These are phyloP conservation scores for Proteles cristata DNA, from an alignment of 2,113 vertebrate species.

Conservation along the genomic window DNA sequence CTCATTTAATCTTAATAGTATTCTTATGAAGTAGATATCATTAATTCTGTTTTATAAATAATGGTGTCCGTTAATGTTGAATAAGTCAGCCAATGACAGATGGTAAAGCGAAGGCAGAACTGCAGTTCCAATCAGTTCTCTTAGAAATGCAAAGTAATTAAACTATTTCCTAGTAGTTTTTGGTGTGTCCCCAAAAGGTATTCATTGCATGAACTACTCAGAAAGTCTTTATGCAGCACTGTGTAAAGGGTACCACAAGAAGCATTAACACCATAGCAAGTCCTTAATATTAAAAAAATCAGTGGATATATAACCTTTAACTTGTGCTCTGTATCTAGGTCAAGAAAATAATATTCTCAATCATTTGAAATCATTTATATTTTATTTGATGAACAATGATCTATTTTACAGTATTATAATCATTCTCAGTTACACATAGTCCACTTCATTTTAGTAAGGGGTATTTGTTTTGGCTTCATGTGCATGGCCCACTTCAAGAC, in stretches of 20 bases:
- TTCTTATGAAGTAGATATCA: neutral
- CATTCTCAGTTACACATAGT: constrained; percentile 2
- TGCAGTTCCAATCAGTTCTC: neutral
- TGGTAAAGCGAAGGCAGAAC: neutral
- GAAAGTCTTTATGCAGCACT: neutral
- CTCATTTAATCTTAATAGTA: neutral
- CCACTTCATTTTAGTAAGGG: neutral
- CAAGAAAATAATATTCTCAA: neutral
- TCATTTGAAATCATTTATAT: neutral
- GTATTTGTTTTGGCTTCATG: constrained; percentile 29
- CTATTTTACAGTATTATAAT: neutral
- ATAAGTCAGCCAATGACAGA: neutral
- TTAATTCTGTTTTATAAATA: neutral
- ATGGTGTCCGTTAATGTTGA: neutral
- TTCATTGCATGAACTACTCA: neutral
- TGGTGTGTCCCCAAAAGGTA: neutral
- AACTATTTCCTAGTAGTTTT: neutral
- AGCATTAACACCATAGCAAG: neutral
- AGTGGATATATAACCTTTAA: neutral
- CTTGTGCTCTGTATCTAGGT: neutral
- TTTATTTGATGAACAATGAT: neutral
- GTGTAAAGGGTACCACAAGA: neutral
- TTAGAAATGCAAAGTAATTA: neutral
- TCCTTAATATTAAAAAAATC: neutral
- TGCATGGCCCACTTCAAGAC: neutral